These are phyloP conservation scores for Lasius fuliginosus DNA, from an alignment of 2,888 invertebrate genomes.

Conservation along the genomic window DNA sequence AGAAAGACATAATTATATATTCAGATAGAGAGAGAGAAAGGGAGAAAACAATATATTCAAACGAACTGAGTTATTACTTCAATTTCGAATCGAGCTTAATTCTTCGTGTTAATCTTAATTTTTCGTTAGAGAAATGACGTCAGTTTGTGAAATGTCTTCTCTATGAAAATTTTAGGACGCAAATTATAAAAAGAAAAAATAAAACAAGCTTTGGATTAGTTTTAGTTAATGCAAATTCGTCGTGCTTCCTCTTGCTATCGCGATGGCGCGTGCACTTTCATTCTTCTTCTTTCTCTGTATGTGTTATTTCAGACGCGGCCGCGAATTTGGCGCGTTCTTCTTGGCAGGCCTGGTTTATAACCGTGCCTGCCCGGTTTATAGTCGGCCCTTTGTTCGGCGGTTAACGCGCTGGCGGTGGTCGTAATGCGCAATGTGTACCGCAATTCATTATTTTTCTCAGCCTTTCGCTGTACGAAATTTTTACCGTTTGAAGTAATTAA, in stretches of 20 bases:
- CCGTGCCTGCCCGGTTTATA: slow-evolving; percentile 60
- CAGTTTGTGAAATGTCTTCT: background rate
- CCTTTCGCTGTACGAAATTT: background rate
- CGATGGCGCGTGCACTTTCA: background rate
- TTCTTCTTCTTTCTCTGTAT: background rate
- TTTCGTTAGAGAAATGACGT: background rate
- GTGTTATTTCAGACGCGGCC: slow-evolving; percentile 53
- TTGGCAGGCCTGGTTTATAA: slow-evolving; percentile 58
- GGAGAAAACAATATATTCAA: background rate
- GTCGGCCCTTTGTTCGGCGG: slow-evolving; percentile 68
- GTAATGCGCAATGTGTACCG: slow-evolving; percentile 35
- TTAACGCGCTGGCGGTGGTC: slow-evolving; percentile 54
- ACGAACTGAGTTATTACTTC: background rate
- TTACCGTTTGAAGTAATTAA: slow-evolving; percentile 18
- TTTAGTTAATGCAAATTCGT: slow-evolving; percentile 2
- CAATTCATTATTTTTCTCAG: slow-evolving; percentile 27
- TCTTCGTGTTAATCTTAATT: background rate
- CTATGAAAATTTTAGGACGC: background rate
- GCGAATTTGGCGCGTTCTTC: slow-evolving; percentile 55
- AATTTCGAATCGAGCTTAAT: background rate
- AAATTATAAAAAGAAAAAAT: background rate
- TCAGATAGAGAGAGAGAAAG: background rate
- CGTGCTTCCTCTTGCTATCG: background rate
- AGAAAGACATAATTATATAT: background rate
- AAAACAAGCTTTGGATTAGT: background rate